These are phyloP conservation scores for Anthoscopus minutus DNA, from an alignment of 2,113 vertebrate species.

Conservation along the genomic window DNA sequence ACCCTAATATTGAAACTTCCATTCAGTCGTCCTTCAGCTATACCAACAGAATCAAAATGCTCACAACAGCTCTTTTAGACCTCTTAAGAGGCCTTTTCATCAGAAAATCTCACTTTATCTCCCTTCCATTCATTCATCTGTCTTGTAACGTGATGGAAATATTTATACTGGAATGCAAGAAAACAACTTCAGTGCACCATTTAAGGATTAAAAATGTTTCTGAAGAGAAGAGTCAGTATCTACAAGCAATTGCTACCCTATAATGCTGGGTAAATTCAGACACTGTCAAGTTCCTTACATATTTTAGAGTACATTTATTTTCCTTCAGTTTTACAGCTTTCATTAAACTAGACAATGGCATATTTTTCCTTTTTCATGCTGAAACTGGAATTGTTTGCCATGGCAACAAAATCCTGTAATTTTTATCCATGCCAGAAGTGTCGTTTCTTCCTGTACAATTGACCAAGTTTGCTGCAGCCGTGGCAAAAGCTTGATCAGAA, in stretches of 20 bases:
- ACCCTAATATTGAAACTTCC: background rate
- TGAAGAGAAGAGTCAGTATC: background rate
- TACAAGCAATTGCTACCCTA: background rate
- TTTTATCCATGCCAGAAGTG: background rate
- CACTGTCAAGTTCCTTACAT: slow-evolving; percentile 15
- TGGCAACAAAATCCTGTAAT: slow-evolving; percentile 17
- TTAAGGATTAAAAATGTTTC: slow-evolving; percentile 44
- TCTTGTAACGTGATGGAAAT: background rate
- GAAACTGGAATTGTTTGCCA: slow-evolving; percentile 11
- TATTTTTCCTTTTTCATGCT: background rate
- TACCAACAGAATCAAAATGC: background rate
- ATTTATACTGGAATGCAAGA: background rate
- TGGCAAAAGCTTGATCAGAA: background rate
- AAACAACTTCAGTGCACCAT: background rate
- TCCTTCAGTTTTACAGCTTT: slow-evolving; percentile 12
- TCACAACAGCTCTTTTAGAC: background rate
- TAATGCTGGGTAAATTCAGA: background rate
- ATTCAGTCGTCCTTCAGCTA: background rate
- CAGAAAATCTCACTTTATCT: background rate
- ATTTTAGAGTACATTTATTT: background rate
- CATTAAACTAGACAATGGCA: slow-evolving; percentile 5
- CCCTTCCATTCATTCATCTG: background rate
- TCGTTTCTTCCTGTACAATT: background rate
- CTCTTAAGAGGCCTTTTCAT: background rate
- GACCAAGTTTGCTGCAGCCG: background rate